These are phyloP conservation scores for Talpa occidentalis DNA, from an alignment of 2,113 vertebrate genomes.

Conservation along the genomic window DNA sequence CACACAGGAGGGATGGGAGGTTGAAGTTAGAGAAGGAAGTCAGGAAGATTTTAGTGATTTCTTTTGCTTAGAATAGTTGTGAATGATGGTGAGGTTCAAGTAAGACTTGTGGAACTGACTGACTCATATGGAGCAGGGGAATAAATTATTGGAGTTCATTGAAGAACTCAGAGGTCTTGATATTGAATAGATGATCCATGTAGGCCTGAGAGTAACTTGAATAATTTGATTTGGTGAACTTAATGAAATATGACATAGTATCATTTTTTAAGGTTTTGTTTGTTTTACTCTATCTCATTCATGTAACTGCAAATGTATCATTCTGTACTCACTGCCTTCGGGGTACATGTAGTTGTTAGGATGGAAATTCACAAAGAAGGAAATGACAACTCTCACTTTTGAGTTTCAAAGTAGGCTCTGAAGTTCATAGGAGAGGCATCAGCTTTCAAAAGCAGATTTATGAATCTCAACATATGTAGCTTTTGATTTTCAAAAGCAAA, in stretches of 20 bases:
- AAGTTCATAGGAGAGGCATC: background rate
- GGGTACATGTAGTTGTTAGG: background rate
- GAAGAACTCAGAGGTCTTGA: background rate
- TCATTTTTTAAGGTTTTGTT: background rate
- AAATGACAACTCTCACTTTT: slow-evolving; percentile 38
- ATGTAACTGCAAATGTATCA: background rate
- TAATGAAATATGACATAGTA: background rate
- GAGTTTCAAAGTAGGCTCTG: slow-evolving; percentile 3
- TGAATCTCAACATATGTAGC: background rate
- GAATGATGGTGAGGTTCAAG: background rate
- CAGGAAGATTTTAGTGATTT: background rate
- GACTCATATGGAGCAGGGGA: background rate
- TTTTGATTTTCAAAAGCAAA: slow-evolving; percentile 2
- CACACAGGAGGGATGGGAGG: background rate
- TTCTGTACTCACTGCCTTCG: background rate
- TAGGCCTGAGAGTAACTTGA: background rate
- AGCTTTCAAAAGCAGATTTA: background rate
- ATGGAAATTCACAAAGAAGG: slow-evolving; percentile 23
- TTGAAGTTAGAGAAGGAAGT: background rate
- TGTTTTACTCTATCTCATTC: background rate
- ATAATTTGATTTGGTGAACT: background rate
- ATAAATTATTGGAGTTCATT: background rate
- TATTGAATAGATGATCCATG: background rate
- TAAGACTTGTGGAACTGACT: background rate
- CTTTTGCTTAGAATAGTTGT: background rate